Base-by-base conservation (phyloP, 2,113 vertebrate genomes). In the Alexandromys fortis region DNA sequence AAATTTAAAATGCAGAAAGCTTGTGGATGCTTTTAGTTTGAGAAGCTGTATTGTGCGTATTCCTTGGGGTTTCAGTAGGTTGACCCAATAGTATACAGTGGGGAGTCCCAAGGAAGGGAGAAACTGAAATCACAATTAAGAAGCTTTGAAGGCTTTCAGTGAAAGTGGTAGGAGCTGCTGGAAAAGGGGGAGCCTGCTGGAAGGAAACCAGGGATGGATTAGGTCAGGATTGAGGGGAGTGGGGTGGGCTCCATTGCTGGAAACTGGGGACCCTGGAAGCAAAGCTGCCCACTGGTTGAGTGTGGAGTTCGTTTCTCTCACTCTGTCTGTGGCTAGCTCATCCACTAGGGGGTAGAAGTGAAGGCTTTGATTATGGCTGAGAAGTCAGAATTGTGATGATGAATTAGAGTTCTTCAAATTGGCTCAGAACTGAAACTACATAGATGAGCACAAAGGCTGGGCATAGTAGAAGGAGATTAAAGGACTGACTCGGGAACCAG, bases 1-100 rank as follows among this genome's bases (percentile, higher is more conserved):
- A 72, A 19, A 91, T 89, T 92, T 90, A 68, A 83, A 83, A 85
- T 83, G 77, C 70, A 90, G 38, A 76, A 89, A 70, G 42, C 42
- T 47, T 89, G 91, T 45, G 89, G 26, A 42, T 91, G 3, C 26
- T 93, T 92, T 76, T 49, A 70, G 8, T 82, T 90, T n/a, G 55
- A 63, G n/a, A 72, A 82, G 6, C 82, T 87, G 76, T 72, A 42
- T 38, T 21, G 77, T 47, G 2, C 30, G 76, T 78, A 19, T 90
- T 87, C 26, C 81, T 94, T 79, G 33, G 33, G 47, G 12, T 63
- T 94, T 49, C 7, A 91, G 49, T 33, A 89, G 73, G 68, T 6
- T 91, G 85, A 72, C 75, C 79, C 7, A 90, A 28, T 52, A 90
- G 12, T 68, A 35, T 61, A 35, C 83, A 81, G 7, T 4, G 17